These are phyloP conservation scores for Zeuzera pyrina DNA, from an alignment of 2,888 invertebrate genomes.

Conservation along the genomic window DNA sequence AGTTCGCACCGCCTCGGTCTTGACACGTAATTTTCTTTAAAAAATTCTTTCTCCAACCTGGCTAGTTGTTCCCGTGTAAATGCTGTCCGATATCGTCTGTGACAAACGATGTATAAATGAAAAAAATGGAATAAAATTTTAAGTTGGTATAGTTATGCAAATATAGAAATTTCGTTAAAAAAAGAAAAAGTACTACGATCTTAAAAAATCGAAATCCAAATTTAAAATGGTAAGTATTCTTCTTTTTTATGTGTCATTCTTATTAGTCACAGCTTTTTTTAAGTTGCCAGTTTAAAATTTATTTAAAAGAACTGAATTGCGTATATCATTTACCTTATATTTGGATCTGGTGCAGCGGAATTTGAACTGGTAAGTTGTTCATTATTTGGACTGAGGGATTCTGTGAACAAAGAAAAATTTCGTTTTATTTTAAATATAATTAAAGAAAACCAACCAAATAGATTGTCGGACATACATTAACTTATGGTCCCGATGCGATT, in stretches of 20 bases:
- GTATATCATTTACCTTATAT: constrained; percentile 55
- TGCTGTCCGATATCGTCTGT: constrained; percentile 95
- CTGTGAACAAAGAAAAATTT: constrained; percentile 47
- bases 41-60: constrained; percentile 95
- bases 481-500: no score
- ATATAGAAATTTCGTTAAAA: background rate
- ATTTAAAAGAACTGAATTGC: no score
- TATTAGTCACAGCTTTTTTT: no score
- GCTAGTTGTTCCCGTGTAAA: constrained; percentile 96
- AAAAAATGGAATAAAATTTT: background rate
- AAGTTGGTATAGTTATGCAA: background rate
- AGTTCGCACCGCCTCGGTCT: constrained; percentile 95
- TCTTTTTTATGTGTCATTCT: no score
- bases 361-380: constrained; percentile 57
- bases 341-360: constrained; percentile 55
- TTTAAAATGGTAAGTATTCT: no score
- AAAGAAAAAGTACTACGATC: no score
- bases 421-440: no score
- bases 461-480: no score
- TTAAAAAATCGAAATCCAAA: no score
- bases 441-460: no score
- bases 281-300: no score
- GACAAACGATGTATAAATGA: no score
- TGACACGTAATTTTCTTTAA: constrained; percentile 97
- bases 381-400: constrained; percentile 62